Percentiles rank a stretch among this genome's conserved stretches.
These are phyloP conservation scores for Heliconius hermathena DNA, from an alignment of 1,140 invertebrate species.

Conservation along the genomic window DNA sequence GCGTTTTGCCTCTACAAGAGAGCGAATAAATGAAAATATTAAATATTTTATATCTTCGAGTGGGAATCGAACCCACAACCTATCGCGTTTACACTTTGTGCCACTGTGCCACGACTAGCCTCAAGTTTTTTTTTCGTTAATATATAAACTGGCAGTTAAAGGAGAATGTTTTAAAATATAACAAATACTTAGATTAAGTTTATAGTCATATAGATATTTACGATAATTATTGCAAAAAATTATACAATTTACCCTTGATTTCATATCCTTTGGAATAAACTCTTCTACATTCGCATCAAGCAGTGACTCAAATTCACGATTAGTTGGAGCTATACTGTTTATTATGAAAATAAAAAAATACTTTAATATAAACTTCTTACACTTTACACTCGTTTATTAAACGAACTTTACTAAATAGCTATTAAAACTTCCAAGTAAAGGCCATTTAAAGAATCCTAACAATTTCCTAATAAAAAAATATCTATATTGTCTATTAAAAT, in stretches of 20 bases:
- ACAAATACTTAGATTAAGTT: background rate
- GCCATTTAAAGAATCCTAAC: no score
- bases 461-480: no score
- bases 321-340: background rate
- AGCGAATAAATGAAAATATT: no score
- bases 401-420: no score
- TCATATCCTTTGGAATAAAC: constrained; percentile 33
- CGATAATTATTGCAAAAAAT: background rate
- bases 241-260: constrained; percentile 43
- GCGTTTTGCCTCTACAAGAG: no score
- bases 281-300: constrained; percentile 26
- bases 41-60: no score
- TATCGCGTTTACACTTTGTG: no score
- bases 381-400: background rate
- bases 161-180: background rate
- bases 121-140: no score
- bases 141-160: no score
- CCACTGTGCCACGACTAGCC: no score
- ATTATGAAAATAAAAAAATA: background rate
- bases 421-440: no score
- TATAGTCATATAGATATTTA: background rate
- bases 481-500: background rate
- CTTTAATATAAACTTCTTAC: background rate
- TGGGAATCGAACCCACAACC: no score
- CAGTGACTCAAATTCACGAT: constrained; percentile 20